Percentiles rank a stretch among this genome's conserved stretches.
Conservation (phyloP, 2,888 invertebrate species). For the Morpho helenor region DNA sequence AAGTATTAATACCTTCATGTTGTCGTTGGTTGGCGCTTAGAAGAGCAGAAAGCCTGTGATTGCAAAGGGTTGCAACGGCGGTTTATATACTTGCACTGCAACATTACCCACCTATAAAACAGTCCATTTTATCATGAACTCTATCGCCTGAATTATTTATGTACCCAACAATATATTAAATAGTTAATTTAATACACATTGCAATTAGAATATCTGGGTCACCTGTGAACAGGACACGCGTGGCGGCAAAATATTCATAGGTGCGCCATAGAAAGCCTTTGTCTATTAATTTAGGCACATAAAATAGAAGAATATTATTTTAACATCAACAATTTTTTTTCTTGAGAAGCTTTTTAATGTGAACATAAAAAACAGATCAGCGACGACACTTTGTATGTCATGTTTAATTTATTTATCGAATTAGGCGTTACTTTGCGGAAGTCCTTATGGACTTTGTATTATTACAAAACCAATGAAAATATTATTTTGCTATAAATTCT, state of each 20-base stretch:
- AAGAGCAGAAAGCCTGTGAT: constrained; percentile 46
- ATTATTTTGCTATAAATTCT: too few relatives aligned
- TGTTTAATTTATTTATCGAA: too few relatives aligned
- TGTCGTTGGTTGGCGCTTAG: constrained; percentile 45
- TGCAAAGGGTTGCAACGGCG: constrained; percentile 45
- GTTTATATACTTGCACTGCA: constrained; percentile 53
- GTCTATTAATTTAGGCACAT: not conserved
- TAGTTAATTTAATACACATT: constrained; percentile 23
- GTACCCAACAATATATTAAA: constrained; percentile 26
- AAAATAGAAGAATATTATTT: too few relatives aligned
- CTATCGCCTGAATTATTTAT: constrained; percentile 40
- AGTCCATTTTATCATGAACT: constrained; percentile 41
- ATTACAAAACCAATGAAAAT: too few relatives aligned
- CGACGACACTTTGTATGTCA: too few relatives aligned
- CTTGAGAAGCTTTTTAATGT: too few relatives aligned
- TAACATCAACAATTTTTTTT: too few relatives aligned
- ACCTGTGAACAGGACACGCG: constrained; percentile 15
- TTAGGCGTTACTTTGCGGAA: too few relatives aligned
- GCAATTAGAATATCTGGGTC: constrained; percentile 26
- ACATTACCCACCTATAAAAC: constrained; percentile 50
- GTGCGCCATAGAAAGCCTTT: not conserved
- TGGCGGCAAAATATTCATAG: not conserved
- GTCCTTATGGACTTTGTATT: too few relatives aligned
- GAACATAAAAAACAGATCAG: too few relatives aligned
- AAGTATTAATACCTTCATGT: constrained; percentile 58